Base-by-base conservation (phyloP, 2,797 vertebrate genomes). In the Lepus oiostolus region DNA sequence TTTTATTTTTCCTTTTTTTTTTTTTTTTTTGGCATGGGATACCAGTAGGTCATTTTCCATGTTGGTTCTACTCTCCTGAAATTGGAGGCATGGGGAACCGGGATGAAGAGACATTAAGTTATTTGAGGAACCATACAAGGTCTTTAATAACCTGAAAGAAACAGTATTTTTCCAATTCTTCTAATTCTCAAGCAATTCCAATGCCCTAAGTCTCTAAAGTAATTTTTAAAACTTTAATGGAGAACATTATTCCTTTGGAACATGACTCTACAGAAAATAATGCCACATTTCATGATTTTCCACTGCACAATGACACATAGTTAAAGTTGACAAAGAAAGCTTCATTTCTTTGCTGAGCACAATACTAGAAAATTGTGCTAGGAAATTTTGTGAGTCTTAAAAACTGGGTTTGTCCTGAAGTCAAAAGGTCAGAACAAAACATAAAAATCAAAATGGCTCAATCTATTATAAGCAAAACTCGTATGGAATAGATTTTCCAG, bases 171-270 rank as follows among this genome's bases (percentile, higher is more conserved):
- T 85, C 62, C 35, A 91, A 22, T 7, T 89, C 1, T 1, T 85
- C 77, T 93, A 86, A 95, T 58, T 93, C 62, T 87, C 65, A 84
- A 63, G 70, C 77, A 95, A 22, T 86, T 71, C 77, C 19, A 94
- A 80, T 65, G 26, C 30, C 11, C 11, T 70, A 94, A 90, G 35
- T 77, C 54, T 95, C 82, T 75, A 77, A 90, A 95, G 87, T 85
- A 54, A 86, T 90, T 94, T 95, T 88, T 80, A 7, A 96, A 88
- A 62, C 17, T 96, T 94, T 92, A 95, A 90, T 80, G 24, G 74
- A 84, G 63, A 93, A 87, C 5, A 92, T 91, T 68, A 92, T 24
- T 95, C 95, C 88, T 94, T 85, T 95, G 71, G 72, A 30, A 95
- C 79, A 96, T 82, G 91, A 89, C 38, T 92, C 30, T 74, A 75